phyloP scores from a whole-genome alignment of 2,113 vertebrate genomes.

The Perca fluviatilis region DNA sequence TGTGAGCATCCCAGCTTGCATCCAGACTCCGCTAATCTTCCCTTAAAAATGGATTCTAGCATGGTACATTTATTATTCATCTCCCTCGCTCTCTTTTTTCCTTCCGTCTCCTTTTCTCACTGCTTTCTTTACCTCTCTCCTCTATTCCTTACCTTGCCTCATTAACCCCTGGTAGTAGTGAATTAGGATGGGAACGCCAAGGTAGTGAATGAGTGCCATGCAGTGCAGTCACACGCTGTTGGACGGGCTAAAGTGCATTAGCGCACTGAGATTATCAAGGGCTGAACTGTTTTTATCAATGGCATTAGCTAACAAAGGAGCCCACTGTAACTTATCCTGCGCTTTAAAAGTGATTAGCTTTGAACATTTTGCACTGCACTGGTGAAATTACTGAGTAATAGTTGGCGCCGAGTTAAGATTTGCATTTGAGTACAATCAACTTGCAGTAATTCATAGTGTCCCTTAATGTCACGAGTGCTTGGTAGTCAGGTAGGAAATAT shows the following conservation, averaged over 20 bases:
- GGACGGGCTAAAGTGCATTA: conserved; percentile 58
- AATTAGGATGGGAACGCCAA: conserved; percentile 49
- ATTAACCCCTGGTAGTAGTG: conserved; percentile 65
- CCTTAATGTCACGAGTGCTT: conserved; percentile 40
- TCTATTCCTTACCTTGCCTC: conserved; percentile 69
- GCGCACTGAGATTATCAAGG: conserved; percentile 52
- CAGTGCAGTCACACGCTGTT: conserved; percentile 43
- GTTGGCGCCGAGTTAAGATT: conserved; percentile 26
- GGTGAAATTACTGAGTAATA: conserved; percentile 32
- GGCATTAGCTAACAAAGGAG: conserved; percentile 40
- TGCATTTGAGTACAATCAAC: conserved; percentile 36
- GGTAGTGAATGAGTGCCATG: conserved; percentile 52
- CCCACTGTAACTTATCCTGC: conserved; percentile 36
- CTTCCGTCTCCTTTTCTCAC: conserved; percentile 46
- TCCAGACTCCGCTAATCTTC: conserved; percentile 73
- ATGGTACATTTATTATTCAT: conserved; percentile 78
- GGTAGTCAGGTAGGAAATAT: conserved; percentile 44
- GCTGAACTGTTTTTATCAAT: conserved; percentile 49
- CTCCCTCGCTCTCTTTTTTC: conserved; percentile 55
- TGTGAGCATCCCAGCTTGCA: conserved; percentile 65
- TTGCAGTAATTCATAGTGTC: conserved; percentile 1
- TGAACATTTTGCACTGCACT: conserved; percentile 24
- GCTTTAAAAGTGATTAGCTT: conserved; percentile 53
- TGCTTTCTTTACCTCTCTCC: conserved; percentile 51
- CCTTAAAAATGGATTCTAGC: conserved; percentile 71